A percentile compares a stretch with the other conserved stretches of the same genome.
phyloP scores from a whole-genome alignment of 2,113 vertebrate species.

The Setophaga petechia region DNA sequence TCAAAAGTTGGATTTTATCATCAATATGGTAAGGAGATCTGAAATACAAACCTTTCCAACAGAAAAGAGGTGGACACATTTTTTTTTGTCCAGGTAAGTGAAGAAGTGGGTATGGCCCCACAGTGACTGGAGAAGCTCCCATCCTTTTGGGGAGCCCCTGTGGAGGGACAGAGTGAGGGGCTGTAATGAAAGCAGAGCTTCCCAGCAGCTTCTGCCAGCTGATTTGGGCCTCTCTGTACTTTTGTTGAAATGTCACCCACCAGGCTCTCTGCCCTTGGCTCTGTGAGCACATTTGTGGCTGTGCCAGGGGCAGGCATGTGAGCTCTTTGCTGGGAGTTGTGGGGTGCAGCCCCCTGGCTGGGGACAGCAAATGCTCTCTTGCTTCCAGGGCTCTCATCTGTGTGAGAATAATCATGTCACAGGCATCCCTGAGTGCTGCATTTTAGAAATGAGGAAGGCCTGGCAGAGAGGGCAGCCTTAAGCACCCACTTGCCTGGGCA shows the following conservation, averaged over 20 bases:
- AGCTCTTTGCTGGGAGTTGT: not conserved
- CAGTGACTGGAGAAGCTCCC: not conserved
- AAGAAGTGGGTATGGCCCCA: not conserved
- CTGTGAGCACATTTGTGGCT: not conserved
- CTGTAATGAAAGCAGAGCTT: not conserved
- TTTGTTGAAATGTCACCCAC: not conserved
- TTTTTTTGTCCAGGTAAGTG: not conserved
- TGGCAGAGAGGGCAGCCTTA: not conserved
- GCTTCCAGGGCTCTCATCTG: not conserved
- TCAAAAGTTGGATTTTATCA: not conserved
- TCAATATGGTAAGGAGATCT: not conserved
- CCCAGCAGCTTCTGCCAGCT: not conserved
- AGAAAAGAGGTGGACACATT: not conserved
- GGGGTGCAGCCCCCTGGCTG: not conserved
- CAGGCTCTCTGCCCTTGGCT: not conserved
- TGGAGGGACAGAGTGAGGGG: not conserved
- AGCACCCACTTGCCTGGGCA: not conserved
- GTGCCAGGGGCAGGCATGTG: not conserved
- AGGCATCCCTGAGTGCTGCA: accelerated
- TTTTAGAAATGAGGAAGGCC: not conserved
- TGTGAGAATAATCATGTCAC: not conserved
- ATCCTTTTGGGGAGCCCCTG: not conserved
- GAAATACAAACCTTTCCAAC: not conserved
- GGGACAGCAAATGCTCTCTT: not conserved
- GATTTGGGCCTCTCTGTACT: not conserved